phyloP scores from a whole-genome alignment of 2,797 vertebrate species.

The Garrulus glandarius region DNA sequence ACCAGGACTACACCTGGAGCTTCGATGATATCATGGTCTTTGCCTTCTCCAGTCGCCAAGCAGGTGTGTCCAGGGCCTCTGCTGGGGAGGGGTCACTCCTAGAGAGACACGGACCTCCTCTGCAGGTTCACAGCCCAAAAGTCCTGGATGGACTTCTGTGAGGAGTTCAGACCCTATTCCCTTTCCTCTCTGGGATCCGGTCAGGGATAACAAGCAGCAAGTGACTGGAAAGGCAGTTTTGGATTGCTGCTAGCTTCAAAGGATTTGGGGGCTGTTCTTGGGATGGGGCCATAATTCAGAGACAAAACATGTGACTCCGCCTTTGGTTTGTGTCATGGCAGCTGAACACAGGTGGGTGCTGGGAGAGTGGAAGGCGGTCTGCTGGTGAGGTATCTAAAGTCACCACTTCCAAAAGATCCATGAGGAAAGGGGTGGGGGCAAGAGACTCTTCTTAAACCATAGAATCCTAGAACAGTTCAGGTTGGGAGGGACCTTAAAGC shows the following conservation, averaged over 20 bases:
- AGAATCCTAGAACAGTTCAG: background rate
- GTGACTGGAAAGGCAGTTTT: background rate
- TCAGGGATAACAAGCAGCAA: background rate
- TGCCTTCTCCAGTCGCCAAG: slow-evolving; percentile 92
- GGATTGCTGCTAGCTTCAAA: background rate
- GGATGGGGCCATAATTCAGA: background rate
- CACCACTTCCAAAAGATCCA: background rate
- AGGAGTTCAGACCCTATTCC: background rate
- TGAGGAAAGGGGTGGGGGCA: background rate
- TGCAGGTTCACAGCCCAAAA: background rate
- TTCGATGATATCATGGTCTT: slow-evolving; percentile 99
- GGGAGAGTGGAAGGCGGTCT: background rate
- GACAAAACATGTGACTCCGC: background rate
- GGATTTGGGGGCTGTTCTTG: background rate
- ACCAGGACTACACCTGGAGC: slow-evolving; percentile 93
- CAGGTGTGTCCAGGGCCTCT: slow-evolving; percentile 77
- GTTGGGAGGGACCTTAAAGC: background rate
- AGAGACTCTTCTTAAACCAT: background rate
- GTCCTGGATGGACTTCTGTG: background rate
- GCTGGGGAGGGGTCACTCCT: background rate
- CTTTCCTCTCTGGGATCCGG: background rate
- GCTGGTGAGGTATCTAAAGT: background rate
- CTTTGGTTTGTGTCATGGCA: background rate
- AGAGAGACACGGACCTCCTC: background rate
- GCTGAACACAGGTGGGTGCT: background rate